Evolutionary conservation across 2,797 vertebrate genomes (phyloP).

Genomic region (Lithobates pipiens): DNA sequence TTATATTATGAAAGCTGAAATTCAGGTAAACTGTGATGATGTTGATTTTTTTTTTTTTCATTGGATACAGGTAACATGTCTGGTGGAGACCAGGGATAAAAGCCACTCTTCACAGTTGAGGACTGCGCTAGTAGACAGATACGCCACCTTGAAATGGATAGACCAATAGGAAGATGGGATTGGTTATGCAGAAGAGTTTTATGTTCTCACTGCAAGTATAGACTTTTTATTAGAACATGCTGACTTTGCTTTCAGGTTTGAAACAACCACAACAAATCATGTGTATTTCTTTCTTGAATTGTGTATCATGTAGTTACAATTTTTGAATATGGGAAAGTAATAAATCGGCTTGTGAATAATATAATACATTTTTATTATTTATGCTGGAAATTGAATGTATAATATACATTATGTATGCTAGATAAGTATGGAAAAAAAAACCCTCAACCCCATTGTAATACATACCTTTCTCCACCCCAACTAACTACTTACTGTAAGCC

Average conservation of each 20-base stretch:
- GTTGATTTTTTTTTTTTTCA: not conserved
- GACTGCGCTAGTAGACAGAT: slow-evolving; percentile 80
- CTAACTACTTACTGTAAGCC: too few species aligned
- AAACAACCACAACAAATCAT: not conserved
- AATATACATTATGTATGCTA: too few species aligned
- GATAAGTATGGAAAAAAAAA: too few species aligned
- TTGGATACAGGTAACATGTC: slow-evolving; percentile 84
- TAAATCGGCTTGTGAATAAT: too few species aligned
- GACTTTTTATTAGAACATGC: not conserved
- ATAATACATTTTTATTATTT: too few species aligned
- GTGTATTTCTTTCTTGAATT: not conserved
- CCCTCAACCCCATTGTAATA: too few species aligned
- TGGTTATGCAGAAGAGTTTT: not conserved
- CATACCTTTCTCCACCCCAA: too few species aligned
- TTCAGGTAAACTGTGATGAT: not conserved
- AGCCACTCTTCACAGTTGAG: slow-evolving; percentile 81
- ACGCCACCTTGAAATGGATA: slow-evolving; percentile 82
- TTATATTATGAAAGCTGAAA: not conserved
- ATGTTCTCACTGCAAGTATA: not conserved
- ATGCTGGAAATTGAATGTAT: too few species aligned
- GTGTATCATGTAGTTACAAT: not conserved
- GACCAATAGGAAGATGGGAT: slow-evolving; percentile 76
- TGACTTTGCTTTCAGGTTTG: not conserved
- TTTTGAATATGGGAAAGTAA: too few species aligned
- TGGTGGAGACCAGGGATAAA: slow-evolving; percentile 88